These are phyloP conservation scores for Drosophila jambulina DNA, from an alignment of 1,140 invertebrate genomes.

Conservation along the genomic window DNA sequence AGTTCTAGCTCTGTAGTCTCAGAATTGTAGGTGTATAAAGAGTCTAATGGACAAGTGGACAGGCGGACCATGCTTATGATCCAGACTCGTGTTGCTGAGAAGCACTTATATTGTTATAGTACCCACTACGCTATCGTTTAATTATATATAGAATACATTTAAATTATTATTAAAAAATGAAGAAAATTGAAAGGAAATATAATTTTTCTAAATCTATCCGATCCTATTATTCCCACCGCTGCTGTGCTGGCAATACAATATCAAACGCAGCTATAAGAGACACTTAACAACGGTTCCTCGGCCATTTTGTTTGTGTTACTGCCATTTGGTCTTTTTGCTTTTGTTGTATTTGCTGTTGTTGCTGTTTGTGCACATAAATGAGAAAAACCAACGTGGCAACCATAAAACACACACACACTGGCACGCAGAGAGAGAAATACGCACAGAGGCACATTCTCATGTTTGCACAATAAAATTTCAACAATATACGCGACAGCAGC, in stretches of 20 bases:
- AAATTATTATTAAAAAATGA: no score
- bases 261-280: constrained; percentile 52
- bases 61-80: no score
- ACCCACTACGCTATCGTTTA: no score
- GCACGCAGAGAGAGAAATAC: constrained; percentile 23
- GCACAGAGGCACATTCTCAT: constrained; percentile 53
- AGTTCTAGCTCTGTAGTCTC: no score
- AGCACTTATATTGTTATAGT: no score
- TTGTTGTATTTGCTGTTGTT: constrained; percentile 12
- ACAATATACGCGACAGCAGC: constrained; percentile 72
- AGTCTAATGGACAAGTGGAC: no score
- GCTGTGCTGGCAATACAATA: constrained; percentile 17
- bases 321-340: constrained; percentile 45
- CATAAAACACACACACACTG: constrained; percentile 62
- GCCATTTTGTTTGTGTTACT: constrained; percentile 59
- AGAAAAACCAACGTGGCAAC: constrained; percentile 77
- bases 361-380: constrained; percentile 60
- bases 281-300: constrained; percentile 73
- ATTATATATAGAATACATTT: no score
- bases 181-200: background rate
- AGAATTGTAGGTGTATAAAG: no score
- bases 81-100: no score
- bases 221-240: background rate
- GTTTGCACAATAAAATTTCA: constrained; percentile 82
- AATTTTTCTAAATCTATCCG: background rate